These are phyloP conservation scores for Fabriciana adippe DNA, from an alignment of 2,888 invertebrate species.

Conservation along the genomic window DNA sequence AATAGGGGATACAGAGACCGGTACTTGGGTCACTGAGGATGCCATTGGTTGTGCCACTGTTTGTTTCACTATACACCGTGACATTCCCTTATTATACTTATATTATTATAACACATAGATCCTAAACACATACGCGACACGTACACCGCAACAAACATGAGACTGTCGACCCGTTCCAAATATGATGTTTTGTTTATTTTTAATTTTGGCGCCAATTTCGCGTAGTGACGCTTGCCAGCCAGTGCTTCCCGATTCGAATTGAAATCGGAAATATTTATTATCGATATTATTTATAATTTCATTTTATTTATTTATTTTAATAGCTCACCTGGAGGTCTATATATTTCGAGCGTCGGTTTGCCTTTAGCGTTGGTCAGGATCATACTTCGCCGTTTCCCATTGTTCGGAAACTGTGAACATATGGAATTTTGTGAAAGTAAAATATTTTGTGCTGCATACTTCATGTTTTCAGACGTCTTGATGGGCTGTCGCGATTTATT, in stretches of 20 bases:
- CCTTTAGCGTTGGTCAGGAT: constrained; percentile 86
- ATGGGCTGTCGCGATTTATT: constrained; percentile 54
- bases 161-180: constrained; percentile 78
- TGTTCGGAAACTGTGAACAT: constrained; percentile 80
- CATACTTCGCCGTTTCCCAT: constrained; percentile 88
- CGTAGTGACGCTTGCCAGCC: constrained; percentile 61
- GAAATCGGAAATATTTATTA: constrained; percentile 32
- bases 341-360: constrained; percentile 94
- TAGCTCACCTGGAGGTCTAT: constrained; percentile 91
- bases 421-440: neutral
- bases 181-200: constrained; percentile 80
- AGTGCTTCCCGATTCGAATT: constrained; percentile 46
- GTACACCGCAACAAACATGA: constrained; percentile 69
- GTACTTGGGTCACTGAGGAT: constrained; percentile 44
- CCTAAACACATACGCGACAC: constrained; percentile 54
- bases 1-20: constrained; percentile 35
- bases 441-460: constrained; percentile 23
- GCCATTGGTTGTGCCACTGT: constrained; percentile 65
- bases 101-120: constrained; percentile 41
- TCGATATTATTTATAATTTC: constrained; percentile 18
- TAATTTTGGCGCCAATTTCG: constrained; percentile 78
- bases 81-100: constrained; percentile 54
- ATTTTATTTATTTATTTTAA: constrained; percentile 16
- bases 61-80: constrained; percentile 78
- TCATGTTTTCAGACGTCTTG: constrained; percentile 34